These are phyloP conservation scores for Mus spretus DNA, from an alignment of 2,797 vertebrate species.

Conservation along the genomic window DNA sequence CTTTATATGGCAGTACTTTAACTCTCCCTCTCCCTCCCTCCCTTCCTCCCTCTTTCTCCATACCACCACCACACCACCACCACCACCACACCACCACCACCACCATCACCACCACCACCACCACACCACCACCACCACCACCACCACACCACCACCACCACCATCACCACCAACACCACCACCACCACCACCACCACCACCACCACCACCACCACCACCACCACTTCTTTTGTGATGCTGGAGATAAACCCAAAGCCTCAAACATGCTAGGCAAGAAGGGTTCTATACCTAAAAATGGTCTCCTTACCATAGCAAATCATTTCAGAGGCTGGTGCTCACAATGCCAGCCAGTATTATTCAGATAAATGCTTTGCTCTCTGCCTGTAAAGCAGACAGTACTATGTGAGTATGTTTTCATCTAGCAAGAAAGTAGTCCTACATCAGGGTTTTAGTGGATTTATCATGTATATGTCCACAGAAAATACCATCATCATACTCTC, in stretches of 20 bases:
- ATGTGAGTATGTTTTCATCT: constrained; percentile 10
- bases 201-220: neutral
- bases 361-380: constrained; percentile 33
- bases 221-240: neutral
- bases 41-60: no score
- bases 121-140: no score
- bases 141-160: neutral
- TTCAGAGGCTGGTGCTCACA: neutral
- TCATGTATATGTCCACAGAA: neutral
- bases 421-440: constrained; percentile 10
- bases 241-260: neutral
- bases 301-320: constrained; percentile 10
- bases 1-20: neutral
- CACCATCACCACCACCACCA: neutral
- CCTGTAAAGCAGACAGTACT: neutral
- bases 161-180: neutral
- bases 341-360: neutral
- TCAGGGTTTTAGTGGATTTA: neutral
- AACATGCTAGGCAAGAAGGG: neutral
- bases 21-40: neutral
- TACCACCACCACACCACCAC: neutral
- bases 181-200: neutral
- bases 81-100: neutral
- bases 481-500: neutral
- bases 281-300: neutral